phyloP scores from a whole-genome alignment of 2,113 vertebrate genomes.

The Mormyrus iriodes region DNA sequence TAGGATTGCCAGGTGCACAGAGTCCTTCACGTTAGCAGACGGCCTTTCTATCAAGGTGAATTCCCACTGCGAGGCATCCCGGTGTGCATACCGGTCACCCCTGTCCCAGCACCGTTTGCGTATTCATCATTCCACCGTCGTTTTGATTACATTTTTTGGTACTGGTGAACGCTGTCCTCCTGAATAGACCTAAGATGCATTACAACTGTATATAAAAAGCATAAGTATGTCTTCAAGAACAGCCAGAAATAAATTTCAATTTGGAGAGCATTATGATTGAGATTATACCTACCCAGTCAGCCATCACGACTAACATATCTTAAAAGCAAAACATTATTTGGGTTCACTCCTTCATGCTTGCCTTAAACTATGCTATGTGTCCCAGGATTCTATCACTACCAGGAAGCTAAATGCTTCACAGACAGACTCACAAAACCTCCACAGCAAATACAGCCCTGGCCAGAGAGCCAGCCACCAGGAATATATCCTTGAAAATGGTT shows the following conservation, averaged over 20 bases:
- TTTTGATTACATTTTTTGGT: neutral
- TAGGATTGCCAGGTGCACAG: neutral
- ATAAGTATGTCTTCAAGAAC: neutral
- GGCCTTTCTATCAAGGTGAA: neutral
- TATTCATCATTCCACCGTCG: neutral
- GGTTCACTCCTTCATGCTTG: neutral
- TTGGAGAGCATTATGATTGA: neutral
- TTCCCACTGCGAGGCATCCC: neutral
- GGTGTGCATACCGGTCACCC: neutral
- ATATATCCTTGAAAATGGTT: conserved; percentile 12
- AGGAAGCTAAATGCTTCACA: neutral
- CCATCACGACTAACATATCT: neutral
- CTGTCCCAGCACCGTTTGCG: neutral
- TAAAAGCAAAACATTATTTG: neutral
- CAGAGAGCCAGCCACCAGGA: neutral
- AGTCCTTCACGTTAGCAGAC: neutral
- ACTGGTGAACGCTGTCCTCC: neutral
- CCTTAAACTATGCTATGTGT: neutral
- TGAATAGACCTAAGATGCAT: neutral
- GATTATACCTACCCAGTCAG: neutral
- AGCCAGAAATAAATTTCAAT: neutral
- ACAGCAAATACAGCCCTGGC: neutral
- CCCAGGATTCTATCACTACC: too few relatives aligned
- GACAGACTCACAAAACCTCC: neutral
- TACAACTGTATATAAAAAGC: neutral